These are phyloP conservation scores for Glaucomys volans DNA, from an alignment of 2,113 vertebrate genomes.

Conservation along the genomic window DNA sequence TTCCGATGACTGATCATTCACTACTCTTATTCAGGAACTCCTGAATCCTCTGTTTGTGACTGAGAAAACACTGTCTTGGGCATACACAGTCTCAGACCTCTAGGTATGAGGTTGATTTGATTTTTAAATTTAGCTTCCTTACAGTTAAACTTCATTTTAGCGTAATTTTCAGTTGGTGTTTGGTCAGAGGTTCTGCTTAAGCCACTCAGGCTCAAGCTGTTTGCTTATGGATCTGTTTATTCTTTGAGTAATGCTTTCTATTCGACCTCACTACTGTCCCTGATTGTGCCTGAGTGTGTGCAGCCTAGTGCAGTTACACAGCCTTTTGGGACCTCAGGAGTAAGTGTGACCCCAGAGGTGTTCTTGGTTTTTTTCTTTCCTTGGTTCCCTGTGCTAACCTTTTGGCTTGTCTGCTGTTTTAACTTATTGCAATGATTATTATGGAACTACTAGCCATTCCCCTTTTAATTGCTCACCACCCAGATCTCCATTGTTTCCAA, in stretches of 20 bases:
- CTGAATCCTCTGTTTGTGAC: background rate
- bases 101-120: background rate
- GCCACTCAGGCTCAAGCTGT: background rate
- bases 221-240: constrained; percentile 14
- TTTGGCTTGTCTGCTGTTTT: background rate
- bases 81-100: background rate
- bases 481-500: constrained; percentile 28
- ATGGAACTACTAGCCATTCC: background rate
- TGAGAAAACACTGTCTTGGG: background rate
- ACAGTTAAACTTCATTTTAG: background rate
- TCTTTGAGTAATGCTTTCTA: constrained; percentile 30
- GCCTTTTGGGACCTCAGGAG: background rate
- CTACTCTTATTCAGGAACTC: background rate
- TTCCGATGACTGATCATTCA: too few species aligned
- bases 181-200: constrained; percentile 17
- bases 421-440: background rate
- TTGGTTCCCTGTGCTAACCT: background rate
- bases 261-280: background rate
- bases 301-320: background rate
- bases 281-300: background rate
- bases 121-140: constrained; percentile 37
- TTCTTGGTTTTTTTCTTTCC: background rate
- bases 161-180: constrained; percentile 30
- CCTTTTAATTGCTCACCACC: background rate
- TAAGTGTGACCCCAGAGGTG: background rate